Evolutionary conservation across 2,888 invertebrate species (phyloP).

Genomic region (Tetranychus piercei): DNA sequence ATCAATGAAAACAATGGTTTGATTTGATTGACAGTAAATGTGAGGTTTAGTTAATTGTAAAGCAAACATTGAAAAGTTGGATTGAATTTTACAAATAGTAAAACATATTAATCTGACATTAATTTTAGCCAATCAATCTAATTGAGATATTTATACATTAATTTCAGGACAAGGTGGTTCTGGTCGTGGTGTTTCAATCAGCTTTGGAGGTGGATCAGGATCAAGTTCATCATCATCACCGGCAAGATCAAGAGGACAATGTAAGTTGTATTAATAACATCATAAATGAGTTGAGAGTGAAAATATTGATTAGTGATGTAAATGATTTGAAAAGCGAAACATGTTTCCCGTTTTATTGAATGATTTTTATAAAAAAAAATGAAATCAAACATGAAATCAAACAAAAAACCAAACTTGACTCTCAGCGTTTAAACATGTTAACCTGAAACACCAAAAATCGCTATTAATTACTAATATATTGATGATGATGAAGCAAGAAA

Average conservation of each 20-base stretch:
- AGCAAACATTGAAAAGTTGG: too few species aligned
- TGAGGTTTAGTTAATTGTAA: too few species aligned
- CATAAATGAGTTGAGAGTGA: neutral
- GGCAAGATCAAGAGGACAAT: neutral
- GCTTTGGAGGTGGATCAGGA: neutral
- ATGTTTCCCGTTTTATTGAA: too few species aligned
- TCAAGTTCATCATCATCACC: neutral
- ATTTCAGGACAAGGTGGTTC: neutral
- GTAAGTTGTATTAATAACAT: neutral
- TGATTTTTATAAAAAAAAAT: too few species aligned
- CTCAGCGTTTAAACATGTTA: too few species aligned
- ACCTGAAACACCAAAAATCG: too few species aligned
- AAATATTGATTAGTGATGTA: neutral
- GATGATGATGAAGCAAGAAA: neutral
- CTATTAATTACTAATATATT: neutral
- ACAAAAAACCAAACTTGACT: too few species aligned
- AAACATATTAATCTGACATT: too few species aligned
- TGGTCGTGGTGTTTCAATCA: conserved; percentile 1
- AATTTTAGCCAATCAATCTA: neutral
- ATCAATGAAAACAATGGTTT: too few species aligned
- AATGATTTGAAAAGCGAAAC: neutral
- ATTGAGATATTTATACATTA: neutral
- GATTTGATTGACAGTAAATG: too few species aligned
- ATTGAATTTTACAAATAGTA: too few species aligned
- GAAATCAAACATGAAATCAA: too few species aligned